A percentile compares a stretch with the other conserved stretches of the same genome.
phyloP scores from a whole-genome alignment of 2,797 vertebrate species.

The Trematomus bernacchii region DNA sequence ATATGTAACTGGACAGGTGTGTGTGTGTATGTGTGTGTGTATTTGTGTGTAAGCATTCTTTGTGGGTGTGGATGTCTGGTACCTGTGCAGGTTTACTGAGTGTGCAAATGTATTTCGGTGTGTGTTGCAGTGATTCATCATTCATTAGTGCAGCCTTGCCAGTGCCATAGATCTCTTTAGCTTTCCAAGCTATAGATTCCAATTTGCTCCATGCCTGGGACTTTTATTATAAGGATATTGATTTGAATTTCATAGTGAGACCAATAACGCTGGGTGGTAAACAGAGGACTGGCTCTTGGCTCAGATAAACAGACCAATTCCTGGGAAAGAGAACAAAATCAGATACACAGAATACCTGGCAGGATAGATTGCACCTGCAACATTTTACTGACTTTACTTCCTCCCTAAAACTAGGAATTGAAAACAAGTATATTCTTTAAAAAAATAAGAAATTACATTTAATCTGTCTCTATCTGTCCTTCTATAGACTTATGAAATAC shows the following conservation, averaged over 20 bases:
- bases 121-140: constrained; percentile 67
- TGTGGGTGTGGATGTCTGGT: constrained; percentile 1
- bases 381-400: constrained; percentile 28
- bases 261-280: constrained; percentile 58
- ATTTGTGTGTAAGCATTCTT: too few species aligned
- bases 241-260: constrained; percentile 76
- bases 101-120: neutral
- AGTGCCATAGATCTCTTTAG: constrained; percentile 57
- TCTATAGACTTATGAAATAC: neutral
- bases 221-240: constrained; percentile 76
- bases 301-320: constrained; percentile 48
- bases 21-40: neutral
- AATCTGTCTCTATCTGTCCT: neutral
- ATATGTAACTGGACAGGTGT: constrained; percentile 14
- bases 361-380: constrained; percentile 45
- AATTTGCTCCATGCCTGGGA: constrained; percentile 72
- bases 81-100: constrained; percentile 34
- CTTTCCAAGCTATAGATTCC: constrained; percentile 64
- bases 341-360: constrained; percentile 25
- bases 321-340: too few species aligned
- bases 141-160: constrained; percentile 60
- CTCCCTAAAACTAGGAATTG: neutral
- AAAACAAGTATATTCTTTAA: neutral
- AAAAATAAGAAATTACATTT: constrained; percentile 4
- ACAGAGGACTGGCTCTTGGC: constrained; percentile 52